Conservation (phyloP, 2,888 invertebrate genomes). For the Acheta domesticus region DNA sequence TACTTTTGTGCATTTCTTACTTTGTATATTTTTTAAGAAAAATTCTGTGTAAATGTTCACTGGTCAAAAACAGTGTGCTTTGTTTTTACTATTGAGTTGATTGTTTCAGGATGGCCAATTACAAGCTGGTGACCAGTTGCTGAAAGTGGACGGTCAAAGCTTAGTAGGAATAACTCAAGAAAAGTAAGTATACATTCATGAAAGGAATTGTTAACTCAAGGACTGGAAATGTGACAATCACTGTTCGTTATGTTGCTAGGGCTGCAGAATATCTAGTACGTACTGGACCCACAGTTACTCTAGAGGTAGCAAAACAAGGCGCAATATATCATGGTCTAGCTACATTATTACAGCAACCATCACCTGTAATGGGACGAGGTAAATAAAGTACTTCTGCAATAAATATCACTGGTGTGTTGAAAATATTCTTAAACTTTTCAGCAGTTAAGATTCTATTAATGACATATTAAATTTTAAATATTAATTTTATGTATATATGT, state of each 20-base stretch:
- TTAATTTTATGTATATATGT: no score
- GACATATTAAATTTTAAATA: no score
- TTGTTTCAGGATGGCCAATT: slow-evolving; percentile 76
- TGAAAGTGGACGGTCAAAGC: slow-evolving; percentile 95
- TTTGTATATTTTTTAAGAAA: no score
- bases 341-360: slow-evolving; percentile 86
- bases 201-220: not conserved
- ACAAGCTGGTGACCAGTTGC: slow-evolving; percentile 93
- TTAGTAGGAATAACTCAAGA: slow-evolving; percentile 74
- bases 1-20: no score
- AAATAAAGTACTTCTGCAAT: slow-evolving; percentile 41
- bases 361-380: slow-evolving; percentile 76
- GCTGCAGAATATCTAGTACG: slow-evolving; percentile 95
- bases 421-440: no score
- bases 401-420: not conserved
- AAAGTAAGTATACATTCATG: slow-evolving; percentile 50
- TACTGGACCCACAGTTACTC: slow-evolving; percentile 87
- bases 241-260: slow-evolving; percentile 48
- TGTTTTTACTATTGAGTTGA: not conserved
- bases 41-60: no score
- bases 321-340: slow-evolving; percentile 96
- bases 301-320: slow-evolving; percentile 97
- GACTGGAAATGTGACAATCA: not conserved
- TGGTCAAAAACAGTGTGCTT: no score
- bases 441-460: no score